Base-by-base conservation (phyloP, 2,888 invertebrate genomes). In the Cosmorhoe ocellata region DNA sequence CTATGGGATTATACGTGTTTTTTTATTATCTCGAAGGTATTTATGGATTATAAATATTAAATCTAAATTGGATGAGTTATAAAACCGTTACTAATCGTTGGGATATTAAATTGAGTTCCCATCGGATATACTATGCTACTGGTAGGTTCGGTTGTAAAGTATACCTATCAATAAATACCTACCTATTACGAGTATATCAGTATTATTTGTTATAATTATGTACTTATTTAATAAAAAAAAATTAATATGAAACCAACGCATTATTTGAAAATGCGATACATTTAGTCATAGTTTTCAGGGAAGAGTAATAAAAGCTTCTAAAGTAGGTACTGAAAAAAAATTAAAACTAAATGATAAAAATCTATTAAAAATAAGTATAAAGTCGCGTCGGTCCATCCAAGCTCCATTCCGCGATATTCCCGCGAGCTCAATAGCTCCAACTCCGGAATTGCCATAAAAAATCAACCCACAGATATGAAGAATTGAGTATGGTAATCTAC, bases 371-470 rank as follows among this genome's bases (percentile, higher is more conserved):
- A 34, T 27, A 33, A 27, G 32, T 6, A 34, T 22, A 9, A 39
- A 39, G 10, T 9, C 43, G 9, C n/a, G n/a, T n/a, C n/a, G n/a
- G n/a, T 26, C 31, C 31, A 37, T 53, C 74, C 69, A 64, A 72
- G 68, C 65, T 60, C 66, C 58, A 65, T 64, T 60, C 64, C 66
- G 63, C 71, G 71, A 71, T 74, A 74, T 74, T 75, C 64, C 67
- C 68, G 49, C 40, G 62, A 58, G 66, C 59, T 65, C 54, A 45
- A 61, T 58, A 38, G 54, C 66, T 65, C 63, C 61, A 68, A 79
- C 80, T 79, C 79, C 81, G 70, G 74, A 79, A 81, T 66, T 64
- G 71, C 76, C 67, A 80, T 81, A 81, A 85, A 84, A 82, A 83
- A 81, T 76, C 76, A 79, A 76, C 74, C 74, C 72, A 66, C 71